A percentile compares a stretch with the other conserved stretches of the same genome.
Evolutionary conservation across 2,113 vertebrate species (phyloP).

Genomic region (Picathartes gymnocephalus): DNA sequence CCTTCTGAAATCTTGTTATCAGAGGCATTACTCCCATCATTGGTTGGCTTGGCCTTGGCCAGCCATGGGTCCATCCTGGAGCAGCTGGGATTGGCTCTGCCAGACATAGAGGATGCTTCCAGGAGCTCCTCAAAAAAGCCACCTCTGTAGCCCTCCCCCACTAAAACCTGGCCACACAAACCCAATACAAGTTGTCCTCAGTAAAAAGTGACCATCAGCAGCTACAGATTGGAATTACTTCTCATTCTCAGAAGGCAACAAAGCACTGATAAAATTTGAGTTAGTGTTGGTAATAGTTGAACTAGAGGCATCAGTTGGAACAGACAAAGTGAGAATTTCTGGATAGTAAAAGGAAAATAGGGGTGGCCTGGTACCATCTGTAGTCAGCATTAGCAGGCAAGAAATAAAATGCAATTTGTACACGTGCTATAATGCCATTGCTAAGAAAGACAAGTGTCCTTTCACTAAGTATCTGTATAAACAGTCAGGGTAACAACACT

Average conservation of each 20-base stretch:
- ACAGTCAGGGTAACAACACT: neutral
- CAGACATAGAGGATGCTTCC: neutral
- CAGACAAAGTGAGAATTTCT: neutral
- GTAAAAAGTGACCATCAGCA: neutral
- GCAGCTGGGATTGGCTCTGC: neutral
- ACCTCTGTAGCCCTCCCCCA: neutral
- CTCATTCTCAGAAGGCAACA: neutral
- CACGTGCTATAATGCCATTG: neutral
- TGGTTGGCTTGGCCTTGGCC: neutral
- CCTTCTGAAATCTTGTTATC: neutral
- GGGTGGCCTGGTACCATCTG: neutral
- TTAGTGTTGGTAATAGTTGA: rapidly evolving
- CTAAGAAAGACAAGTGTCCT: neutral
- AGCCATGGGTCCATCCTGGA: neutral
- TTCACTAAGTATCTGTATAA: neutral
- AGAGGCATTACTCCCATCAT: neutral
- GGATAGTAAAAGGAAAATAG: neutral
- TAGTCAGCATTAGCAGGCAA: neutral
- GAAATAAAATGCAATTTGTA: neutral
- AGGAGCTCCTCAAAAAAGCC: neutral
- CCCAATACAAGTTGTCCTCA: neutral
- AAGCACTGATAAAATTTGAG: neutral
- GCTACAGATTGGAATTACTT: neutral
- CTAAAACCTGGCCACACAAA: neutral
- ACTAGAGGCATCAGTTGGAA: neutral